These are phyloP conservation scores for Ictalurus furcatus DNA, from an alignment of 2,113 vertebrate genomes.

Conservation along the genomic window DNA sequence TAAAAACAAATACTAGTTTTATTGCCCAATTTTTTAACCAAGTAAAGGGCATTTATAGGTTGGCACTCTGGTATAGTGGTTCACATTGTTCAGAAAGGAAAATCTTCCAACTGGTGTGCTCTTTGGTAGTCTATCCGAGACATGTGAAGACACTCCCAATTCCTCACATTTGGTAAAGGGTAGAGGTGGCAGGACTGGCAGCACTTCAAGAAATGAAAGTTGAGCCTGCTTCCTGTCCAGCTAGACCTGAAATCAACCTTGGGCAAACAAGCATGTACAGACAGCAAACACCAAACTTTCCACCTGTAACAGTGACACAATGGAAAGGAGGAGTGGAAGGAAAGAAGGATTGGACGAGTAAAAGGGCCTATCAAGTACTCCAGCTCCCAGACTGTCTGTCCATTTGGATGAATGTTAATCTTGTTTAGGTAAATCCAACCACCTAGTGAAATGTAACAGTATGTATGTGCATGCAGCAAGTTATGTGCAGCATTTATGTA, in stretches of 20 bases:
- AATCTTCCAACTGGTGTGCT: neutral
- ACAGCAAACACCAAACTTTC: constrained; percentile 60
- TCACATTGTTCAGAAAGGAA: neutral
- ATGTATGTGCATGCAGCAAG: constrained; percentile 66
- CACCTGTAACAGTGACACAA: no score
- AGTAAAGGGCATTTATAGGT: no score
- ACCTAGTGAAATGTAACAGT: neutral
- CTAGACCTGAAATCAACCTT: constrained; percentile 47
- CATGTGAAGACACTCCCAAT: constrained; percentile 66
- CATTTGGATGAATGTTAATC: constrained; percentile 40
- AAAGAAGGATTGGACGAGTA: neutral
- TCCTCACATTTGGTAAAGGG: constrained; percentile 57
- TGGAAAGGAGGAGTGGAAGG: constrained; percentile 45
- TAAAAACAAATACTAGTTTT: neutral
- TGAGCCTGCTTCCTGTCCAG: constrained; percentile 72
- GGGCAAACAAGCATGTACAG: constrained; percentile 61
- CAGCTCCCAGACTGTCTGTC: constrained; percentile 44
- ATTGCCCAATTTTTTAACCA: no score
- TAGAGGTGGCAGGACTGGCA: neutral
- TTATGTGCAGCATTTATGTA: constrained; percentile 63
- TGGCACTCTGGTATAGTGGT: no score
- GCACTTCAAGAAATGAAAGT: constrained; percentile 62
- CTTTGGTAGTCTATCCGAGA: constrained; percentile 1
- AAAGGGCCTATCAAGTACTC: constrained; percentile 7
- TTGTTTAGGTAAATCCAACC: constrained; percentile 56